Evolutionary conservation across 2,797 vertebrate genomes (phyloP).

Genomic region (Pterois miles): DNA sequence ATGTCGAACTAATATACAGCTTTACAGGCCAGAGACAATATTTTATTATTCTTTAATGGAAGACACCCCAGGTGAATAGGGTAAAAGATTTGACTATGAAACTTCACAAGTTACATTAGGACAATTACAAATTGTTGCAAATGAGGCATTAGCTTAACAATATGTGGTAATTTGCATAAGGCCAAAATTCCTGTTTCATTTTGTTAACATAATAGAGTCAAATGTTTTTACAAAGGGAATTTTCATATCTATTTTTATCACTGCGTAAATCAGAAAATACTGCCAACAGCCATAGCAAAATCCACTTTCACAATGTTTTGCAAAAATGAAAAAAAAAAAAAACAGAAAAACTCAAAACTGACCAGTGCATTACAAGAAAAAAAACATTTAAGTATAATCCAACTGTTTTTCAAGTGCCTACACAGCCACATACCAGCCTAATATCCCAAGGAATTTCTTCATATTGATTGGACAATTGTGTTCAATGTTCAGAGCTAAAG

Average conservation of each 20-base stretch:
- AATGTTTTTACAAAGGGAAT: neutral
- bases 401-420: neutral
- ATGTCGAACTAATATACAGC: neutral
- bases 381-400: no score
- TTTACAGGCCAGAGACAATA: neutral
- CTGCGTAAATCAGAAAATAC: no score
- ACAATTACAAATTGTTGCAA: no score
- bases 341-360: no score
- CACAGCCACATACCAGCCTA: neutral
- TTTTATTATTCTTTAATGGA: neutral
- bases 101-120: neutral
- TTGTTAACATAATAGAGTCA: neutral
- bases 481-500: neutral
- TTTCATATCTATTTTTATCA: neutral
- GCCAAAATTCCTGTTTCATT: neutral
- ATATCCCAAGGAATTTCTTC: neutral
- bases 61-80: no score
- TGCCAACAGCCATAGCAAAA: neutral
- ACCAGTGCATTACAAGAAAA: no score
- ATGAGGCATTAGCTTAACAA: neutral
- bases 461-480: neutral
- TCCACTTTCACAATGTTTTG: neutral
- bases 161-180: neutral
- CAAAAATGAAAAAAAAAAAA: no score
- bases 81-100: neutral